Evolutionary conservation across 1,140 invertebrate genomes (phyloP).

Genomic region (Megathymus violae): DNA sequence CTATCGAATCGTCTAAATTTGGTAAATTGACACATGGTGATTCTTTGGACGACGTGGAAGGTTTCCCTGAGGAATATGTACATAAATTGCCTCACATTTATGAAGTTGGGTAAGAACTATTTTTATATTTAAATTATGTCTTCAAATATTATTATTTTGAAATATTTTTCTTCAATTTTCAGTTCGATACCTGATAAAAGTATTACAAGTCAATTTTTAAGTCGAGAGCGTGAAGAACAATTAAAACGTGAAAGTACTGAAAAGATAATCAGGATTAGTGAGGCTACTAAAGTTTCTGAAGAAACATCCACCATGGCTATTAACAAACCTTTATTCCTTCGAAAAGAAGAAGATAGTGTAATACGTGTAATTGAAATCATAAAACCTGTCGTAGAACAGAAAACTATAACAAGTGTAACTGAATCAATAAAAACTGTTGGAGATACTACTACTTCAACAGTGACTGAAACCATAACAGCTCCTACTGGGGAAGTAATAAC

Average conservation of each 20-base stretch:
- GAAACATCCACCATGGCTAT: neutral
- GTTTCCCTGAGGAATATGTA: conserved; percentile 80
- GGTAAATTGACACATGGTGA: conserved; percentile 75
- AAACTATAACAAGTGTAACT: conserved; percentile 37
- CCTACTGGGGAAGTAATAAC: conserved; percentile 29
- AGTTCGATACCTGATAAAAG: conserved; percentile 56
- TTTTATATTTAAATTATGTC: neutral
- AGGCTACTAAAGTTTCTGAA: conserved; percentile 15
- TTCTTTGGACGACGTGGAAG: conserved; percentile 82
- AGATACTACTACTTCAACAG: conserved; percentile 28
- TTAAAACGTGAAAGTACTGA: conserved; percentile 56
- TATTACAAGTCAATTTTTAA: conserved; percentile 60
- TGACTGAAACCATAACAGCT: conserved; percentile 27
- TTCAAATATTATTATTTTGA: conserved; percentile 12
- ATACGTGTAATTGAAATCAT: conserved; percentile 34
- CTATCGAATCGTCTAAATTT: conserved; percentile 53
- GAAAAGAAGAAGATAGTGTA: conserved; percentile 24
- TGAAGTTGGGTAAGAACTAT: conserved; percentile 70
- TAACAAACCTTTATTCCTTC: neutral
- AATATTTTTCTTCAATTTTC: conserved; percentile 25
- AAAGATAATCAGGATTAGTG: neutral
- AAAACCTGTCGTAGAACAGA: conserved; percentile 37
- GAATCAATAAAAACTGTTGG: conserved; percentile 38
- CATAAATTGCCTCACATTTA: conserved; percentile 79
- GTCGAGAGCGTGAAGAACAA: conserved; percentile 68